Evolutionary conservation across 2,113 vertebrate species (phyloP).

Genomic region (Istiophorus platypterus): DNA sequence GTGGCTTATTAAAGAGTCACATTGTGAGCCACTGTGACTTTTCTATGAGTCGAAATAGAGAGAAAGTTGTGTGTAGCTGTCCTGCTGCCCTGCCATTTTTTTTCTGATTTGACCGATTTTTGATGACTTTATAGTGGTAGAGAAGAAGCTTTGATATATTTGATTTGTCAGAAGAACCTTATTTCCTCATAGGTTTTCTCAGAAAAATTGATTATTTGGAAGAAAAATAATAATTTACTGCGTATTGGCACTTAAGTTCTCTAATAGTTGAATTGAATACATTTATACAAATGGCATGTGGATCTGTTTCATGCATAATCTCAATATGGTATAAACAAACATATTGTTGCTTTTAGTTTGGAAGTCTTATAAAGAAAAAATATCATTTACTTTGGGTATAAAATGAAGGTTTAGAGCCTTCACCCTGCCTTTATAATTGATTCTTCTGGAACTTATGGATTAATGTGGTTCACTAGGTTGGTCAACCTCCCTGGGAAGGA

Average conservation of each 20-base stretch:
- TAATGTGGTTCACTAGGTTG: slow-evolving; percentile 13
- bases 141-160: slow-evolving; percentile 25
- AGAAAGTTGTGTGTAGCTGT: neutral
- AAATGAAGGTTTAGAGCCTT: neutral
- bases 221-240: neutral
- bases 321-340: neutral
- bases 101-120: slow-evolving; percentile 18
- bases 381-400: neutral
- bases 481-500: slow-evolving; percentile 20
- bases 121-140: neutral
- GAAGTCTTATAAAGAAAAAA: neutral
- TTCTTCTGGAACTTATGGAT: slow-evolving; percentile 27
- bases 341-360: slow-evolving; percentile 6
- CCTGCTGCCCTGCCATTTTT: slow-evolving; percentile 5
- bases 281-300: neutral
- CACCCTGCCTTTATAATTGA: neutral
- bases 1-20: slow-evolving; percentile 1
- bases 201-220: slow-evolving; percentile 24
- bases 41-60: neutral
- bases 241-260: slow-evolving; percentile 11
- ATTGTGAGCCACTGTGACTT: neutral
- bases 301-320: neutral
- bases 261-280: neutral
- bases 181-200: neutral
- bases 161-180: slow-evolving; percentile 4